Evolutionary conservation across 2,888 invertebrate species (phyloP), one percentile per base, ranked within the genome.

Genomic region (Tinea semifulvella): DNA sequence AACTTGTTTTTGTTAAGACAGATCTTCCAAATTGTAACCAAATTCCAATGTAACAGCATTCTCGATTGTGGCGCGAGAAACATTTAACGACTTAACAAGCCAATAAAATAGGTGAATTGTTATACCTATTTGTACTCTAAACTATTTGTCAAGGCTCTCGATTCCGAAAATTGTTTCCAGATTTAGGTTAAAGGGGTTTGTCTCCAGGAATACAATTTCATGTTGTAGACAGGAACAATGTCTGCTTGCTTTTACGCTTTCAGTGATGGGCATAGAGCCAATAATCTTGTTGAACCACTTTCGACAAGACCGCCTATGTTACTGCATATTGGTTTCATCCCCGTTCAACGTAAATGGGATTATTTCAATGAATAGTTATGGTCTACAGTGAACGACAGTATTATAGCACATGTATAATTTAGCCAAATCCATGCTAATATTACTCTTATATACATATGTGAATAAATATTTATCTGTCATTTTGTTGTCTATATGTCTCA

Each of bases 101-200:
- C 54, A 60, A 65, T 67, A 65, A 64, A 59, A 57, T 59, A 40
- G 38, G 61, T 61, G 61, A 66, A 65, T 64, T 66, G 68, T 68
- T 62, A 57, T 51, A 67, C 60, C 64, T 63, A 74, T 77, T 74
- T 70, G 72, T 69, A 57, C 62, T 59, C 55, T 26, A 65, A 77
- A 73, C 73, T 74, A 72, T 76, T 76, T 72, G 74, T 77, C 72
- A 68, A 61, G 65, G 58, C 59, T 56, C 60, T 58, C 64, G 67
- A 73, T 76, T 73, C 68, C 65, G 63, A 65, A 71, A 70, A 75
- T 73, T 66, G 73, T 67, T 69, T 71, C 75, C 73, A 68, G 64
- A 76, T 76, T 74, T 77, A 77, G 69, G 62, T 49, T 55, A 60
- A 74, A 74, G 68, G 75, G 71, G 74, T 74, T 63, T 58, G 58